Percentiles rank a stretch among this genome's conserved stretches.
Evolutionary conservation across 1,140 invertebrate species (phyloP).

Genomic region (Papilio machaon): DNA sequence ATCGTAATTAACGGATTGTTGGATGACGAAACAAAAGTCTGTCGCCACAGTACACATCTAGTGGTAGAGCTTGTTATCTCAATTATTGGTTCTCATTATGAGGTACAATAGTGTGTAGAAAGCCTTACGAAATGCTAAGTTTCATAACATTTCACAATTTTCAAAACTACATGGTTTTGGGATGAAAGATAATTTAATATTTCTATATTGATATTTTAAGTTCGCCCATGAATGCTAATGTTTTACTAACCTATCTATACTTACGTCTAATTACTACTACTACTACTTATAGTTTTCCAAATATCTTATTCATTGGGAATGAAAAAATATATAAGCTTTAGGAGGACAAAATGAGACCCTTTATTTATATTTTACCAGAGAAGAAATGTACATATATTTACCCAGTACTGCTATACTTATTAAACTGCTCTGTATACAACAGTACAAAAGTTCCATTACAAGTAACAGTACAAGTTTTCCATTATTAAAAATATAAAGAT

Average conservation of each 20-base stretch:
- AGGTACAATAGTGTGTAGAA: not conserved
- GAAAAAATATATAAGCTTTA: not conserved
- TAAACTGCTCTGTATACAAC: not conserved
- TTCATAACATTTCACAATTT: no score
- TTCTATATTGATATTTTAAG: no score
- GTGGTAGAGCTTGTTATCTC: not conserved
- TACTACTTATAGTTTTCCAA: not conserved
- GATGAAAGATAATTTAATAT: no score
- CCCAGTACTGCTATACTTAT: not conserved
- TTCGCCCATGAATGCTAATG: no score
- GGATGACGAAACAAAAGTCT: constrained; percentile 42
- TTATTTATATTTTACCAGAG: not conserved
- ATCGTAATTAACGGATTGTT: constrained; percentile 67
- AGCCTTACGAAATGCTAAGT: not conserved
- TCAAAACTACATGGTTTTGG: no score
- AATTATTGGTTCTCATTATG: not conserved
- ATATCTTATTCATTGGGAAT: not conserved
- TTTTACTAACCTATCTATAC: no score
- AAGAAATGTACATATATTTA: not conserved
- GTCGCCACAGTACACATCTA: not conserved
- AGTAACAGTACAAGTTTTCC: no score
- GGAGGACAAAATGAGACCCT: not conserved
- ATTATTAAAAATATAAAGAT: constrained; percentile 1
- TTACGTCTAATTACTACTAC: no score
- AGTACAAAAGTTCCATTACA: no score